Evolutionary conservation across 2,888 invertebrate species (phyloP).

Genomic region (Protodeltote pygarga): DNA sequence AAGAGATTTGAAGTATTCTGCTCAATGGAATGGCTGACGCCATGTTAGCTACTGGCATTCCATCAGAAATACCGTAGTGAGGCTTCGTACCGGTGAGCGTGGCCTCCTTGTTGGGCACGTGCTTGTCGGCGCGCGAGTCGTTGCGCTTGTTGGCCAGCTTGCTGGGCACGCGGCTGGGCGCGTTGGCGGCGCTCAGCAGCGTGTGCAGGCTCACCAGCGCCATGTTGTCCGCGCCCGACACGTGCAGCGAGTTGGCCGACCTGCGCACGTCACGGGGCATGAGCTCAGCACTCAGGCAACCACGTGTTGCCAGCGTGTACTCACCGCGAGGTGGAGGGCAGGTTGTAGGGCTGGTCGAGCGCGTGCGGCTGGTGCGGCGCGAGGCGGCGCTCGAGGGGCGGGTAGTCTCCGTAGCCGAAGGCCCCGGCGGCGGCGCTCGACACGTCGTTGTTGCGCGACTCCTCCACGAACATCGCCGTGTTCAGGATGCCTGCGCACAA

Average conservation of each 20-base stretch:
- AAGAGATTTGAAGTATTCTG: no score
- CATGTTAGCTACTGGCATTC: no score
- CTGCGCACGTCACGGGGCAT: conserved; percentile 44
- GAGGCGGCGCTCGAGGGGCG: conserved; percentile 55
- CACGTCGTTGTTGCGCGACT: conserved; percentile 75
- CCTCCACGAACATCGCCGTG: conserved; percentile 71
- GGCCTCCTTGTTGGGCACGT: conserved; percentile 64
- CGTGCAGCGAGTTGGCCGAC: conserved; percentile 72
- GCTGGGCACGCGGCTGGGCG: conserved; percentile 58
- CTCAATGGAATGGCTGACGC: no score
- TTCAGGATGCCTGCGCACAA: conserved; percentile 61
- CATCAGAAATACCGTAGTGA: no score
- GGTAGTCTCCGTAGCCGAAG: conserved; percentile 62
- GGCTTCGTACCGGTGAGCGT: conserved; percentile 69
- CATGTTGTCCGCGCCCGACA: conserved; percentile 71
- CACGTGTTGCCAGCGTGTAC: background rate
- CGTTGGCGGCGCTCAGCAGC: conserved; percentile 70
- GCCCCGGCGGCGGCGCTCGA: conserved; percentile 54
- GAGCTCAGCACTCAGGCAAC: no score
- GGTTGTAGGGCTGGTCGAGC: conserved; percentile 57
- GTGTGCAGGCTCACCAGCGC: conserved; percentile 80
- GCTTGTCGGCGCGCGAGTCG: conserved; percentile 56
- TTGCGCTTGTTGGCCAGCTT: conserved; percentile 55
- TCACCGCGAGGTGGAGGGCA: conserved; percentile 80
- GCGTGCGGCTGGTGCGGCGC: conserved; percentile 34